Evolutionary conservation across 1,140 invertebrate genomes (phyloP), one percentile per base, ranked within the genome.

Genomic region (Caenorhabditis briggsae): DNA sequence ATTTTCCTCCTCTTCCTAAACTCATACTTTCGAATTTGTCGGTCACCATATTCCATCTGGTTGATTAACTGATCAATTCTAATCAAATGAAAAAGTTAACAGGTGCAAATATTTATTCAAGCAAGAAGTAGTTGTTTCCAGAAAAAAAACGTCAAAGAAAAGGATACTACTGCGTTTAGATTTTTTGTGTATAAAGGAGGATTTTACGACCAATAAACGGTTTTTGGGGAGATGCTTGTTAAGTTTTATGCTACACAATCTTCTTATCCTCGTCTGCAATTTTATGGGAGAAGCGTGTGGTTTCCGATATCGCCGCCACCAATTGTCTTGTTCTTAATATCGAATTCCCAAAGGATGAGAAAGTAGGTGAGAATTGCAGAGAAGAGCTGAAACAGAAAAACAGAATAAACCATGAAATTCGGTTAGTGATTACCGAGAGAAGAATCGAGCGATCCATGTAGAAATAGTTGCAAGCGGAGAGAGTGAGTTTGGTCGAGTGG

Each of bases 401-500:
- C 16, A 11, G 9, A 53, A 53, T 53, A 2, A 53, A 11, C 0
- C 9, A 11, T 53, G 6, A 14, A 2, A 53, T 11, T 53, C 50
- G 5, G 16, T 53, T 2, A 14, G 16, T 11, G 14, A 25, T 61
- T 82, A 86, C 85, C 48, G 64, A 78, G n/a, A 86, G 48, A 9
- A 86, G 85, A 53, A 86, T 86, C 18, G 74, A 78, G 48, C 85
- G 74, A 25, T 86, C 70, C 78, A 86, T 82, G 56, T 58, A 61
- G 56, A 86, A 86, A 58, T 82, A 86, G 78, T 86, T 82, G 59
- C 85, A 78, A 55, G 85, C 85, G 1, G 85, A 86, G 23, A 86
- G 50, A 14, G 85, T 82, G 2, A 86, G 78, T 46, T 86, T 86
- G n/a, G 85, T 74, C 0, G 85, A 82, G n/a, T 82, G 61, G 18